Evolutionary conservation across 2,797 vertebrate species (phyloP).

Genomic region (Rachycentron canadum): DNA sequence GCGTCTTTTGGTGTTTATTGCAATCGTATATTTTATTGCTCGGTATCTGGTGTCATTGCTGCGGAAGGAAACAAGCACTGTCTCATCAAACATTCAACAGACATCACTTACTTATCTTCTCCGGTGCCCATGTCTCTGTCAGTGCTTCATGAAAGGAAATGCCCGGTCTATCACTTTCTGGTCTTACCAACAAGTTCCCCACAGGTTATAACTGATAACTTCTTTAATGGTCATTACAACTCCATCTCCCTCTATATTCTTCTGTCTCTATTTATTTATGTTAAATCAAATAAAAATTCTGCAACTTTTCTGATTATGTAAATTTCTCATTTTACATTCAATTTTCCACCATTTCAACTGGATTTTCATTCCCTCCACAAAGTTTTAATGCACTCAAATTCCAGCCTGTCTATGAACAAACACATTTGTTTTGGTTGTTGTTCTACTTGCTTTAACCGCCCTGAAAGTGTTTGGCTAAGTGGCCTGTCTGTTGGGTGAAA

Average conservation of each 20-base stretch:
- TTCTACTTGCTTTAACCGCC: not conserved
- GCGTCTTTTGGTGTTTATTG: not conserved
- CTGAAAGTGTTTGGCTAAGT: not conserved
- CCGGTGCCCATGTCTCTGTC: slow-evolving; percentile 24
- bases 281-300: not conserved
- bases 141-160: slow-evolving; percentile 10
- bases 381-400: not conserved
- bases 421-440: not conserved
- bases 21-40: slow-evolving; percentile 3
- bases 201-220: not conserved
- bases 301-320: not conserved
- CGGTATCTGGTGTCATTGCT: slow-evolving; percentile 33
- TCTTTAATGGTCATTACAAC: not conserved
- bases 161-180: not conserved
- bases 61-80: slow-evolving; percentile 27
- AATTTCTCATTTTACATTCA: not conserved
- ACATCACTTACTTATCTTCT: slow-evolving; percentile 16
- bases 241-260: not conserved
- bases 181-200: not conserved
- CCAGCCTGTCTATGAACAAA: not conserved
- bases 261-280: not conserved
- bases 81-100: slow-evolving; percentile 61
- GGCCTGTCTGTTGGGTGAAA: not conserved
- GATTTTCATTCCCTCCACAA: not conserved
- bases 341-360: not conserved